phyloP scores from a whole-genome alignment of 2,797 vertebrate genomes.

The Oreonectes daqikongensis region DNA sequence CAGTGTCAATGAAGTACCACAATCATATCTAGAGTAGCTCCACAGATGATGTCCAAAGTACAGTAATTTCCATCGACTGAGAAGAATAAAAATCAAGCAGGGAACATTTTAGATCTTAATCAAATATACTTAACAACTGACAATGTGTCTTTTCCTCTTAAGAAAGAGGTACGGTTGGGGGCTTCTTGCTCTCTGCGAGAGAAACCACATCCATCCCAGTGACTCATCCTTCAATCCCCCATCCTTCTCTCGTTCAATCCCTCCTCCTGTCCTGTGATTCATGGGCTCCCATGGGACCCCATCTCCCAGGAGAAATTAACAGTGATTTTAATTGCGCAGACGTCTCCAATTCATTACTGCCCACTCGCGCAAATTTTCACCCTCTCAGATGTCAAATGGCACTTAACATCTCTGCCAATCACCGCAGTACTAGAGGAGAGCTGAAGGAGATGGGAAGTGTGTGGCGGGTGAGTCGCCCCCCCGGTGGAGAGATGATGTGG shows the following conservation, averaged over 20 bases:
- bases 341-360: conserved; percentile 82
- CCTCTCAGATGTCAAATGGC: conserved; percentile 83
- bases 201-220: conserved; percentile 44
- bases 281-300: conserved; percentile 56
- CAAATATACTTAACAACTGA: conserved; percentile 47
- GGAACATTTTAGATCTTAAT: conserved; percentile 50
- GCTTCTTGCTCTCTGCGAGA: conserved; percentile 2
- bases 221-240: conserved; percentile 50
- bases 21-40: conserved; percentile 41
- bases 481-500: conserved; percentile 3
- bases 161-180: conserved; percentile 6
- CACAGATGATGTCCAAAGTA: conserved; percentile 31
- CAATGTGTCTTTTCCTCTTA: conserved; percentile 39
- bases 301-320: conserved; percentile 84
- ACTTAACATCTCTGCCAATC: conserved; percentile 85
- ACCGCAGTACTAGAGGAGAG: conserved; percentile 72
- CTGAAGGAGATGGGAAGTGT: conserved; percentile 56
- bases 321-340: conserved; percentile 82
- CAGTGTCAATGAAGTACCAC: conserved; percentile 37
- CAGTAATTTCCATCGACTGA: conserved; percentile 37
- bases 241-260: conserved; percentile 37
- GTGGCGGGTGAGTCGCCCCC: conserved; percentile 27
- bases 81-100: conserved; percentile 35
- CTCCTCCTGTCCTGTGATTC: conserved; percentile 55
- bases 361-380: conserved; percentile 73